Percentiles rank a stretch among this genome's conserved stretches.
These are phyloP conservation scores for Pterocles orientalis DNA, from an alignment of 2,113 vertebrate species.

Conservation along the genomic window DNA sequence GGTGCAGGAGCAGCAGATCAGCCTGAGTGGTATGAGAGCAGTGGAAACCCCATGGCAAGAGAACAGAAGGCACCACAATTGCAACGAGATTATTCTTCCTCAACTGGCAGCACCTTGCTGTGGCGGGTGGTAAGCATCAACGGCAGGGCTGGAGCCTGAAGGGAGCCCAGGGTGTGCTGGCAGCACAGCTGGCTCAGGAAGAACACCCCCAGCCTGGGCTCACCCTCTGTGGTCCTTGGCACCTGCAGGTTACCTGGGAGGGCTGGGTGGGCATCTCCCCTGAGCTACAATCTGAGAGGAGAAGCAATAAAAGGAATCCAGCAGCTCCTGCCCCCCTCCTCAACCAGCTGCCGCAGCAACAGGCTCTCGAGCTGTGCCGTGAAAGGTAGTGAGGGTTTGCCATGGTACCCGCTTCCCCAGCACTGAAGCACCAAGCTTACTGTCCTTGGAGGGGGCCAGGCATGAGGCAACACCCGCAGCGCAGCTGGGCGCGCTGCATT, in stretches of 20 bases:
- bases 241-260: not conserved
- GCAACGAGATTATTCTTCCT: not conserved
- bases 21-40: not conserved
- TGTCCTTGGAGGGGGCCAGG: not conserved
- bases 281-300: no score
- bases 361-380: not conserved
- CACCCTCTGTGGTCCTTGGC: not conserved
- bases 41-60: not conserved
- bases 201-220: not conserved
- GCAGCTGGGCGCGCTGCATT: not conserved
- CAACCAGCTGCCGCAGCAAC: not conserved
- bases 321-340: not conserved
- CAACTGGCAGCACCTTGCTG: accelerated
- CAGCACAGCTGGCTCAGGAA: not conserved
- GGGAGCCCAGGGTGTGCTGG: not conserved
- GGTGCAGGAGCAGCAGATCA: accelerated
- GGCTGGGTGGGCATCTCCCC: not conserved
- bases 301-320: no score
- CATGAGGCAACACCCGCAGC: not conserved
- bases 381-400: not conserved
- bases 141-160: not conserved
- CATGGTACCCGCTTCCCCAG: not conserved
- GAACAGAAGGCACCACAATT: not conserved
- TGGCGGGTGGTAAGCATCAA: not conserved
- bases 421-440: not conserved